Conservation (phyloP, 2,797 vertebrate genomes). For the Enteromius radiatus region DNA sequence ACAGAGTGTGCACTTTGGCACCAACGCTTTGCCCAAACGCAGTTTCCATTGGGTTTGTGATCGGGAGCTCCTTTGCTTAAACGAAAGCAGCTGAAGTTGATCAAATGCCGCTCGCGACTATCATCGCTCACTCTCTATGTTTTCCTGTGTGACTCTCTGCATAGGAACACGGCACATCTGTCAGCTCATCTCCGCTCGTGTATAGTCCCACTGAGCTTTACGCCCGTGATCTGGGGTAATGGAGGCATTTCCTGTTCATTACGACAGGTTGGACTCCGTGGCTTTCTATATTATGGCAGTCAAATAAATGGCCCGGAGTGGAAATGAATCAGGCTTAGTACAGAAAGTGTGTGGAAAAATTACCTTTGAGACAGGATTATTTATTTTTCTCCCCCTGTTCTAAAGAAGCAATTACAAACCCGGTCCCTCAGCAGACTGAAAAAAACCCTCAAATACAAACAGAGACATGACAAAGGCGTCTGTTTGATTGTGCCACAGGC, state of each 20-base stretch:
- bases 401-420: conserved; percentile 48
- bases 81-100: conserved; percentile 15
- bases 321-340: conserved; percentile 53
- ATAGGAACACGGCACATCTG: conserved; percentile 11
- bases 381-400: conserved; percentile 21
- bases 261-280: conserved; percentile 62
- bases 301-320: conserved; percentile 43
- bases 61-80: conserved; percentile 1
- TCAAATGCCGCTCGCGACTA: conserved; percentile 1
- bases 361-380: conserved; percentile 37
- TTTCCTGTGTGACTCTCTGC: not conserved
- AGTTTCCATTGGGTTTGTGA: not conserved
- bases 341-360: conserved; percentile 12
- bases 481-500: conserved; percentile 1
- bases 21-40: conserved; percentile 2
- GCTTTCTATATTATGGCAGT: conserved; percentile 65
- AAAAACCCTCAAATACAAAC: conserved; percentile 9
- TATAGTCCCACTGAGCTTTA: conserved; percentile 37
- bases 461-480: not conserved
- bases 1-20: not conserved
- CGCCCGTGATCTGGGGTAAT: conserved; percentile 66
- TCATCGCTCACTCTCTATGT: conserved; percentile 6
- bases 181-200: conserved; percentile 4
- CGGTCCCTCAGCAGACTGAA: conserved; percentile 16
- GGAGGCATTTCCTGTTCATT: conserved; percentile 67